Conservation (phyloP, 37 sponge, comb jelly and placozoan species). For the Lycopodina hypogea region DNA sequence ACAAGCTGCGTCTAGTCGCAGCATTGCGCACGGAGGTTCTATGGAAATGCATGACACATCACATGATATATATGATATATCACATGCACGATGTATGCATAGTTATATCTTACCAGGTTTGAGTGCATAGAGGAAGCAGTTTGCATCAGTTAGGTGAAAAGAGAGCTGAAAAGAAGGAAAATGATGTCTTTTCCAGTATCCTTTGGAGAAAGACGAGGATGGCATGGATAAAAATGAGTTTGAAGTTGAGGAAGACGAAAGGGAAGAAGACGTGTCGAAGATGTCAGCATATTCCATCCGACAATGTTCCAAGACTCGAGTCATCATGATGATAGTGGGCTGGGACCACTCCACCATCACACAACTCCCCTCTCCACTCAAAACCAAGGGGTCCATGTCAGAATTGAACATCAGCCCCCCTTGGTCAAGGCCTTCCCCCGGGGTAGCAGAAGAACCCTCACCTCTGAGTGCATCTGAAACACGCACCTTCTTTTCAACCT, state of each 20-base stretch:
- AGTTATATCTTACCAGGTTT: constrained; percentile 21
- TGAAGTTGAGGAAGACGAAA: background rate
- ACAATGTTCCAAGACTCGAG: constrained; percentile 16
- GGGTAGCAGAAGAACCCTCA: background rate
- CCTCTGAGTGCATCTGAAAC: background rate
- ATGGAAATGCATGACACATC: background rate
- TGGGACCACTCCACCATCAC: constrained; percentile 51
- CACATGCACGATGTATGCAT: too few relatives aligned
- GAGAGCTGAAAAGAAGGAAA: background rate
- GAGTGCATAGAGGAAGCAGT: constrained; percentile 39
- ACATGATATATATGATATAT: background rate
- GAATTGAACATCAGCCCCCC: constrained; percentile 25
- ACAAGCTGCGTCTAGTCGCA: constrained; percentile 38
- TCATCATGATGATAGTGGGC: constrained; percentile 10
- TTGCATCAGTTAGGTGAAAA: constrained; percentile 31
- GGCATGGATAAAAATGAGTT: too few relatives aligned
- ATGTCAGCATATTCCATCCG: constrained; percentile 12
- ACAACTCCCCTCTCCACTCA: constrained; percentile 39
- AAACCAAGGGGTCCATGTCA: constrained; percentile 20
- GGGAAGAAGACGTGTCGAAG: background rate
- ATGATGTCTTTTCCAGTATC: background rate
- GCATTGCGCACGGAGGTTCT: constrained; percentile 46
- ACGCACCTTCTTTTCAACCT: constrained; percentile 10
- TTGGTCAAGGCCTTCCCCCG: background rate
- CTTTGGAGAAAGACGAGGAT: background rate